These are phyloP conservation scores for Erebia ligea DNA, from an alignment of 2,888 invertebrate genomes.

Conservation along the genomic window DNA sequence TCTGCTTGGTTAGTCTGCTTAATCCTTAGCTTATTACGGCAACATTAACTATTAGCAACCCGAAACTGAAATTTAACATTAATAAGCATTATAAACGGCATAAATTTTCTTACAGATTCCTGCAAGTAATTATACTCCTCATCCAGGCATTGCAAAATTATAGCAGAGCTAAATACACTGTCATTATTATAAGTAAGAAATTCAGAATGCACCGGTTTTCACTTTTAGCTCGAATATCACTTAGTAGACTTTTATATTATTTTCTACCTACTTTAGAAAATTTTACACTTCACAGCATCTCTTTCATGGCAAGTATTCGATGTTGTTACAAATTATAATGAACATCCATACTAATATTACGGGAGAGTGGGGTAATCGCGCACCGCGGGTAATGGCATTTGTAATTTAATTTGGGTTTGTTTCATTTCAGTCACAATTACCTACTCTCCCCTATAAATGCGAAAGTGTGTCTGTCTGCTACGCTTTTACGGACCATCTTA, in stretches of 20 bases:
- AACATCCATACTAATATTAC: too few relatives aligned
- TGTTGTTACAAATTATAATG: too few relatives aligned
- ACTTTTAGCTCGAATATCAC: background rate
- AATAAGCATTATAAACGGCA: conserved; percentile 2
- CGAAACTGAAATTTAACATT: background rate
- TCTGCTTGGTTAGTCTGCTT: background rate
- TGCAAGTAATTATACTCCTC: background rate
- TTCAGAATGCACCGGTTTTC: conserved; percentile 7
- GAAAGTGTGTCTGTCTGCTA: too few relatives aligned
- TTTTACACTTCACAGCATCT: too few relatives aligned
- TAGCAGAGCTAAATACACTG: conserved; percentile 7
- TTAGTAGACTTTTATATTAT: conserved; percentile 5
- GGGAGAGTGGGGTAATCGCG: too few relatives aligned
- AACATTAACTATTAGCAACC: background rate
- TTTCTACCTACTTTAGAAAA: background rate
- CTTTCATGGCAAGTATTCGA: too few relatives aligned
- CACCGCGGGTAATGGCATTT: too few relatives aligned
- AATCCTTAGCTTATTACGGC: background rate
- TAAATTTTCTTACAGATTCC: conserved; percentile 4
- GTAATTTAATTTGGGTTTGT: too few relatives aligned
- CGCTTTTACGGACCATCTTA: too few relatives aligned
- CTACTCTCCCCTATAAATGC: too few relatives aligned
- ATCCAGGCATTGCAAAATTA: conserved; percentile 1
- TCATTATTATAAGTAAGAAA: conserved; percentile 10
- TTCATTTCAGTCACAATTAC: too few relatives aligned